These are phyloP conservation scores for Pseudorhiza aurosa DNA, from an alignment of 30 jellyfish, hydroid and myxozoan species.

Conservation along the genomic window DNA sequence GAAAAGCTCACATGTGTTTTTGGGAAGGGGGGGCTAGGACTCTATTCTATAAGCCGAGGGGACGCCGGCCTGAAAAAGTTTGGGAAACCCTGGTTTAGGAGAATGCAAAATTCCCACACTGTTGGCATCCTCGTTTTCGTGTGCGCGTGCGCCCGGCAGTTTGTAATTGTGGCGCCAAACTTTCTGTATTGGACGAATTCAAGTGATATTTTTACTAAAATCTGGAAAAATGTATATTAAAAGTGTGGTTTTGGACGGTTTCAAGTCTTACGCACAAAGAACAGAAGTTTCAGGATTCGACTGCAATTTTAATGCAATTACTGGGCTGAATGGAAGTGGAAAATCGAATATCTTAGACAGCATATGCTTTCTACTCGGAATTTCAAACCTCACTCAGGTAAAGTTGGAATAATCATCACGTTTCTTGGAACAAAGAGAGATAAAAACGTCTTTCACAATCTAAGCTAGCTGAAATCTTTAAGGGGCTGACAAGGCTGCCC, in stretches of 20 bases:
- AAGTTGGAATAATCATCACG: too few relatives aligned
- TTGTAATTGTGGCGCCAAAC: slow-evolving; percentile 66
- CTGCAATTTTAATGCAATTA: slow-evolving; percentile 88
- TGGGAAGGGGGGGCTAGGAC: too few relatives aligned
- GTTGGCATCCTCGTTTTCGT: not conserved
- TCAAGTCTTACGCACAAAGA: slow-evolving; percentile 91
- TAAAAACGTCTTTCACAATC: too few relatives aligned
- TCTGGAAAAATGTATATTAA: slow-evolving; percentile 64
- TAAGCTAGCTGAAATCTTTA: too few relatives aligned
- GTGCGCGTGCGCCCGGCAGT: slow-evolving; percentile 38
- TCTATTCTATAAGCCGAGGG: too few relatives aligned
- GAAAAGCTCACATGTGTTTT: too few relatives aligned
- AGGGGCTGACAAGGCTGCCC: too few relatives aligned
- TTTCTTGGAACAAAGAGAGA: too few relatives aligned
- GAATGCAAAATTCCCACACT: not conserved
- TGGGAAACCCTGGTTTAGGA: too few relatives aligned
- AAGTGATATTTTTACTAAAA: slow-evolving; percentile 16
- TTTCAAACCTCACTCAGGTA: slow-evolving; percentile 87
- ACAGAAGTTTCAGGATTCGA: slow-evolving; percentile 95
- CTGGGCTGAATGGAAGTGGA: slow-evolving; percentile 99
- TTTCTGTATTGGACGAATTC: not conserved
- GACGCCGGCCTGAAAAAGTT: too few relatives aligned
- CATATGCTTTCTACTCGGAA: slow-evolving; percentile 93
- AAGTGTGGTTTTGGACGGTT: slow-evolving; percentile 89
- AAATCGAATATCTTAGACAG: slow-evolving; percentile 95